These are phyloP conservation scores for Mesitornis unicolor DNA, from an alignment of 2,113 vertebrate species.

Conservation along the genomic window DNA sequence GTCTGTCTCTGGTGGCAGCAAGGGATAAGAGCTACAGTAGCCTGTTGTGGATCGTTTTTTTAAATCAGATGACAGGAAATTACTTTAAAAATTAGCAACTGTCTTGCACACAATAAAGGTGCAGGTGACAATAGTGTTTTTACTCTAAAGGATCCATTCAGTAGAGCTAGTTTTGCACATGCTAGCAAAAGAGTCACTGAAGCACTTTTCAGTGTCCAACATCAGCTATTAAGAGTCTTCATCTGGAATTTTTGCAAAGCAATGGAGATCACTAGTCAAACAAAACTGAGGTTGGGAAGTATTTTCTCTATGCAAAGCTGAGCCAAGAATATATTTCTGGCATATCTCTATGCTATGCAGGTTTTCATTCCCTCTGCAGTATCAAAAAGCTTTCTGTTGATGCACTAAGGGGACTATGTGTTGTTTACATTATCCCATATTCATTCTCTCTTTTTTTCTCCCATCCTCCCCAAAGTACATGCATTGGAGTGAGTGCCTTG, in stretches of 20 bases:
- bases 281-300: background rate
- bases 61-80: background rate
- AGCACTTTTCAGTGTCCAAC: background rate
- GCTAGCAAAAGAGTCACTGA: background rate
- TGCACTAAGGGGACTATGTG: background rate
- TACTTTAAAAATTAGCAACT: background rate
- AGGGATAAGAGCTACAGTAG: background rate
- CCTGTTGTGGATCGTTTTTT: background rate
- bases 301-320: background rate
- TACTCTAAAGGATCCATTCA: background rate
- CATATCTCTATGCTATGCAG: background rate
- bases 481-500: background rate
- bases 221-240: background rate
- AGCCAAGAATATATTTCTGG: background rate
- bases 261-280: background rate
- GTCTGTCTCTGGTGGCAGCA: background rate
- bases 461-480: fast-evolving
- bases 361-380: background rate
- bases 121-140: background rate
- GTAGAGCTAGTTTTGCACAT: background rate
- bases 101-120: background rate
- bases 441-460: background rate
- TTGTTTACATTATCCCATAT: background rate
- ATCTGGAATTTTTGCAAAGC: background rate
- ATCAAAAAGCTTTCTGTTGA: background rate